Base-by-base conservation (phyloP, 2,113 vertebrate species). In the Romanogobio albipinnatus region DNA sequence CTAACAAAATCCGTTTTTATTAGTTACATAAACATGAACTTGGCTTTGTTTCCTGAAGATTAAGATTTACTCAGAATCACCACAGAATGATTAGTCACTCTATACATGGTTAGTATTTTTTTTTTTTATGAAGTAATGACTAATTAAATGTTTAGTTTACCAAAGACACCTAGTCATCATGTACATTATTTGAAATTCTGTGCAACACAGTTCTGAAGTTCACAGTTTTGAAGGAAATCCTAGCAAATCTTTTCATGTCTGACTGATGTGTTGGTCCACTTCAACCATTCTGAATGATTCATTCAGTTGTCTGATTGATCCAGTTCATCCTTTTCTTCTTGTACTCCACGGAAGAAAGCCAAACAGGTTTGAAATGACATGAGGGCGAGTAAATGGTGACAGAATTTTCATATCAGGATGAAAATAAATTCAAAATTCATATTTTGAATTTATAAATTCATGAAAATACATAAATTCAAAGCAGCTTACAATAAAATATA, bases 81-180 rank as follows among this genome's bases (percentile, higher is more conserved):
- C 76, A 78, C 76, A 58, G 47, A 76, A 76, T 78, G 33, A 59
- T 77, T 61, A 39, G 59, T 59, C 7, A 61, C 10, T 43, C 22
- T 7, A 17, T 29, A 76, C 29, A 76, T 36, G 24, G 15, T 75
- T 75, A 51, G 15, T 17, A 15, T 14, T 9, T 66, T 17, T 14
- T 9, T 66, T 17, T 66, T 39, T 39, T 70, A 73, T 47, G 22
- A 3, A 73, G 47, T 24, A 24, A 71, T 73, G n/a, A 47, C 22
- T 47, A 14, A 73, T 47, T 47, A 47, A 73, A 24, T 5, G 5
- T 49, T 24, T 26, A 74, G 22, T 74, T 49, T 47, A 47, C 11
- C 43, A 6, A 45, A 47, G 13, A 47, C 39, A 45, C 2, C 7
- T n/a, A 71, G 4, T 24, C 39, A n/a, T 71, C 19, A 24, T 73